phyloP scores from a whole-genome alignment of 2,888 invertebrate genomes.

The Smittia sp. region DNA sequence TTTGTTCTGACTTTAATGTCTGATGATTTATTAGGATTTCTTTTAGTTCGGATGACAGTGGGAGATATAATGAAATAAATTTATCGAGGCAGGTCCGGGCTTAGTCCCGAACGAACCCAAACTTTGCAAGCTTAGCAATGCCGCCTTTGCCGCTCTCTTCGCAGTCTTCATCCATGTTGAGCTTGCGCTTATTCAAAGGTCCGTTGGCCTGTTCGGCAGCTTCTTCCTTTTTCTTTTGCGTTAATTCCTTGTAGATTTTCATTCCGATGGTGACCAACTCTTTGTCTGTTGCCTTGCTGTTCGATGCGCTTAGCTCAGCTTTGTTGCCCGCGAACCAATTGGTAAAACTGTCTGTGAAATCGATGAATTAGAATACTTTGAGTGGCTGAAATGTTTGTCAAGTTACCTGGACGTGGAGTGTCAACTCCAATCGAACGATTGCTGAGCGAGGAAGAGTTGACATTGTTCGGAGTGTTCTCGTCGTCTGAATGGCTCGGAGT shows the following conservation, averaged over 20 bases:
- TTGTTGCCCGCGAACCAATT: conserved; percentile 63
- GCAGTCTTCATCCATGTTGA: conserved; percentile 46
- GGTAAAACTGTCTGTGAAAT: background rate
- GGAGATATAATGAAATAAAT: no score
- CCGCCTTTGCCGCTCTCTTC: conserved; percentile 39
- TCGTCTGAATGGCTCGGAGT: conserved; percentile 12
- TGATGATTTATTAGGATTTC: no score
- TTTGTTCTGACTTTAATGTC: no score
- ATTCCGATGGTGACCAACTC: conserved; percentile 61
- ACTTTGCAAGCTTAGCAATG: conserved; percentile 51
- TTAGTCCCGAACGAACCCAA: conserved; percentile 46
- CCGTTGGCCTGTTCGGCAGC: conserved; percentile 46
- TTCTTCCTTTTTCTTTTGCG: conserved; percentile 53
- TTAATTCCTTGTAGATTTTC: conserved; percentile 46
- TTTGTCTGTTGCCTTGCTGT: conserved; percentile 56
- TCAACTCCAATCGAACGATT: conserved; percentile 9
- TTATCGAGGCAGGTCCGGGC: no score
- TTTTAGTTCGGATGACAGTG: no score
- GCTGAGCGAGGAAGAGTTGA: background rate
- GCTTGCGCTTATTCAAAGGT: conserved; percentile 54
- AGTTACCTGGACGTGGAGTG: conserved; percentile 55
- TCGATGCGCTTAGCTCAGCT: conserved; percentile 56
- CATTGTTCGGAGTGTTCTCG: conserved; percentile 32
- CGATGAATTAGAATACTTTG: no score
- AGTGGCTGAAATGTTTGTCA: no score